These are phyloP conservation scores for Sarcophilus harrisii DNA, from an alignment of 2,797 vertebrate genomes.

Conservation along the genomic window DNA sequence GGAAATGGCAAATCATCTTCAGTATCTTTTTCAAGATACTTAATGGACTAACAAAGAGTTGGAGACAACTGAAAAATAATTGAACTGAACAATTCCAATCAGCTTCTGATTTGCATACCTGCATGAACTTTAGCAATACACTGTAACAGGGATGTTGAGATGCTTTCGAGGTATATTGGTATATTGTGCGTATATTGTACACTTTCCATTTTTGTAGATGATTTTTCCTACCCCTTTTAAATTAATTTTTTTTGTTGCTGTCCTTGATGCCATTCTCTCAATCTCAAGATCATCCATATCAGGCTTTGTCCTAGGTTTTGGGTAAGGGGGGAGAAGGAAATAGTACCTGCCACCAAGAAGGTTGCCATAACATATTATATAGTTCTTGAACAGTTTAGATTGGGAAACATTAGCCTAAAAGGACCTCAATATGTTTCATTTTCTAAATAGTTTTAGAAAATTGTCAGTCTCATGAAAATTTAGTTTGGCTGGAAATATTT, in stretches of 20 bases:
- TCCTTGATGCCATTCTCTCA: background rate
- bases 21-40: background rate
- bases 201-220: constrained; percentile 40
- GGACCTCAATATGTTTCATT: background rate
- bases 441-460: background rate
- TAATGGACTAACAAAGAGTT: background rate
- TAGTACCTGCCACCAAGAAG: background rate
- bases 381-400: background rate
- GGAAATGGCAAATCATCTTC: background rate
- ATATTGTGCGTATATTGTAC: constrained; percentile 74
- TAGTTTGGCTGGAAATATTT: background rate
- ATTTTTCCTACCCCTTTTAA: constrained; percentile 47
- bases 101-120: background rate
- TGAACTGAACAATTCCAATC: background rate
- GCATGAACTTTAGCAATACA: background rate
- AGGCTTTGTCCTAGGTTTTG: background rate
- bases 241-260: constrained; percentile 61
- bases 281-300: background rate
- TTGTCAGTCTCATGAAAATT: background rate
- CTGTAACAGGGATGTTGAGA: background rate
- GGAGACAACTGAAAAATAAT: background rate
- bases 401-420: background rate
- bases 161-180: constrained; percentile 68
- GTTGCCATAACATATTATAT: background rate
- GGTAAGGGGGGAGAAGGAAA: background rate